Base-by-base conservation (phyloP, 2,888 invertebrate species). In the Melieria picta region DNA sequence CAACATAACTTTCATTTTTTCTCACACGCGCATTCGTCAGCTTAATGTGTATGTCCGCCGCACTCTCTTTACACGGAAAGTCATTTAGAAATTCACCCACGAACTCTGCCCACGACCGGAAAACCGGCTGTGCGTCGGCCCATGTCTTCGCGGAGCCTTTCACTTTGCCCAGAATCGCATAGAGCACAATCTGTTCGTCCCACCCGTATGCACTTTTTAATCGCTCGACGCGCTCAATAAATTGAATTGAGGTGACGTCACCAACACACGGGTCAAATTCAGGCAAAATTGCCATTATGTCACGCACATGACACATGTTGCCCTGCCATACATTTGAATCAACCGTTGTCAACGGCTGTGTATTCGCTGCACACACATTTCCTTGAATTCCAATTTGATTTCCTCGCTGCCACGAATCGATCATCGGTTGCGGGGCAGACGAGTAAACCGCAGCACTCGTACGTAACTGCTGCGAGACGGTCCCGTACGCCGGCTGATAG, bases 131-230 rank as follows among this genome's bases (percentile, higher is more conserved):
- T 4, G 72, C 57, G 50, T 75, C 72, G 7, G 69, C 52, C 74
- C 75, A 75, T 4, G 68, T 43, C 52, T 74, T 74, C 11, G 75
- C 72, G n/a, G 68, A 71, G 47, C 74, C 76, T 50, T 57, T 71
- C 42, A 76, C 43, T n/a, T 75, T 74, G 5, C 68, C 50, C 62
- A 69, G 74, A 1, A 73, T 61, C 30, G 72, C 75, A 52, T 72
- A 73, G 7, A 74, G 55, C 7, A 75, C 45, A 13, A 47, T 7
- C 5, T 55, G 62, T 45, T 75, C 74, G 11, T 65, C 30, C 75
- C 76, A 76, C 0, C 69, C 66, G 61, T 76, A 75, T 10, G 65
- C 72, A 5, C 11, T 64, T 55, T 64, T 70, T 11, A 75, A 48
- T 62, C 73, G 72, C 43, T 75, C 62, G 43, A 76, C 30, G 0